Conservation (phyloP, 2,888 invertebrate species). For the Mechanitis messenoides region DNA sequence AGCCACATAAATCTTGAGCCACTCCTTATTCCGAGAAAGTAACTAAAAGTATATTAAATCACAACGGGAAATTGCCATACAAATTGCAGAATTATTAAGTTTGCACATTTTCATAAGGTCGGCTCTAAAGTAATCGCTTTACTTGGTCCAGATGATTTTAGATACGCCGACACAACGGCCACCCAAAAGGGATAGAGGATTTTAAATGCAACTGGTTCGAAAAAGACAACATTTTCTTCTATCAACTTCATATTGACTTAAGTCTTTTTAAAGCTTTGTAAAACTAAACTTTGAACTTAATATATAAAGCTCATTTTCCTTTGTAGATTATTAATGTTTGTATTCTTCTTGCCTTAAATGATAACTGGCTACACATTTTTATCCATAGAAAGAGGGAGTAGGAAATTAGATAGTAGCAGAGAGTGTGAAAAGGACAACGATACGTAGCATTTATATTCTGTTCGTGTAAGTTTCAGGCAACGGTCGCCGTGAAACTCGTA, state of each 20-base stretch:
- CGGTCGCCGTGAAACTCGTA: conserved; percentile 77
- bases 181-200: conserved; percentile 67
- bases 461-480: conserved; percentile 77
- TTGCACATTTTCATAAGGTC: conserved; percentile 67
- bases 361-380: conserved; percentile 73
- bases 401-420: conserved; percentile 35
- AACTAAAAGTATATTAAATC: conserved; percentile 27
- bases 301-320: conserved; percentile 45
- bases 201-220: conserved; percentile 73
- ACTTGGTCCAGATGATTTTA: conserved; percentile 72
- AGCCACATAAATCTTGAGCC: conserved; percentile 18
- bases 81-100: conserved; percentile 58
- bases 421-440: conserved; percentile 46
- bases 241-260: conserved; percentile 43
- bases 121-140: conserved; percentile 64
- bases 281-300: conserved; percentile 39
- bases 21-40: conserved; percentile 22
- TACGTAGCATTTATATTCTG: conserved; percentile 73
- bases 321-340: conserved; percentile 46
- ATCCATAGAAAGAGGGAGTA: conserved; percentile 66
- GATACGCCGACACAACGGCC: conserved; percentile 62
- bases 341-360: conserved; percentile 68
- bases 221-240: conserved; percentile 71
- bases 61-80: conserved; percentile 31
- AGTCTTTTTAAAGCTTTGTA: conserved; percentile 29